Evolutionary conservation across 2,797 vertebrate species (phyloP).

Genomic region (Gymnoscopelus microlampas): DNA sequence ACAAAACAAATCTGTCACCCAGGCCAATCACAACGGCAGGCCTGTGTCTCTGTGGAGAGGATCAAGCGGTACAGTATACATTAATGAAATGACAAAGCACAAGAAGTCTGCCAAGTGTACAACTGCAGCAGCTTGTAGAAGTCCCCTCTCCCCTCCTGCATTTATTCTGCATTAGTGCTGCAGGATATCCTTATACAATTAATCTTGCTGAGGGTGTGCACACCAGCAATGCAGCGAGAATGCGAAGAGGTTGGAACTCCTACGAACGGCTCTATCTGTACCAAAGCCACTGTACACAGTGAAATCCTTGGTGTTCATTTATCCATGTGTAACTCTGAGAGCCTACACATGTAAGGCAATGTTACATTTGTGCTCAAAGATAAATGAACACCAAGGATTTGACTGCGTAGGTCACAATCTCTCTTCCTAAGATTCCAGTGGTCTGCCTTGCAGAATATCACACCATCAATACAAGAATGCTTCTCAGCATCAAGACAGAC

Average conservation of each 20-base stretch:
- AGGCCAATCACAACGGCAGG: slow-evolving; percentile 62
- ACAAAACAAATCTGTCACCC: slow-evolving; percentile 66
- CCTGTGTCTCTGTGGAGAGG: slow-evolving; percentile 36
- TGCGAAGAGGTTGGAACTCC: background rate
- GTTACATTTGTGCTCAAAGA: slow-evolving; percentile 41
- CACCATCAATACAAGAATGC: slow-evolving; percentile 9
- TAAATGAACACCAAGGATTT: slow-evolving; percentile 29
- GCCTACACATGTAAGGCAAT: no score
- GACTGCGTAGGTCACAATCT: slow-evolving; percentile 33
- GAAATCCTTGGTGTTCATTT: no score
- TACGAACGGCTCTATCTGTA: slow-evolving; percentile 6
- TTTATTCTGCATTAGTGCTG: slow-evolving; percentile 11
- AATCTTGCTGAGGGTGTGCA: slow-evolving; percentile 7
- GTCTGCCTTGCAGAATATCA: slow-evolving; percentile 20
- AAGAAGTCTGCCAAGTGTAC: slow-evolving; percentile 47
- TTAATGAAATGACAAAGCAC: slow-evolving; percentile 33
- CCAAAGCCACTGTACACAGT: no score
- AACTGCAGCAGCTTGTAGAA: slow-evolving; percentile 35
- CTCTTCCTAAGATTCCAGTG: slow-evolving; percentile 47
- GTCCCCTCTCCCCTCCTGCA: slow-evolving; percentile 16
- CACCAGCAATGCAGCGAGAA: background rate
- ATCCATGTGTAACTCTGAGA: no score
- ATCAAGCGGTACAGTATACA: slow-evolving; percentile 18
- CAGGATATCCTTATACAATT: slow-evolving; percentile 18
- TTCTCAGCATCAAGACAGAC: slow-evolving; percentile 30